Evolutionary conservation across 1,140 invertebrate species (phyloP).

Genomic region (Macrobrachium rosenbergii): DNA sequence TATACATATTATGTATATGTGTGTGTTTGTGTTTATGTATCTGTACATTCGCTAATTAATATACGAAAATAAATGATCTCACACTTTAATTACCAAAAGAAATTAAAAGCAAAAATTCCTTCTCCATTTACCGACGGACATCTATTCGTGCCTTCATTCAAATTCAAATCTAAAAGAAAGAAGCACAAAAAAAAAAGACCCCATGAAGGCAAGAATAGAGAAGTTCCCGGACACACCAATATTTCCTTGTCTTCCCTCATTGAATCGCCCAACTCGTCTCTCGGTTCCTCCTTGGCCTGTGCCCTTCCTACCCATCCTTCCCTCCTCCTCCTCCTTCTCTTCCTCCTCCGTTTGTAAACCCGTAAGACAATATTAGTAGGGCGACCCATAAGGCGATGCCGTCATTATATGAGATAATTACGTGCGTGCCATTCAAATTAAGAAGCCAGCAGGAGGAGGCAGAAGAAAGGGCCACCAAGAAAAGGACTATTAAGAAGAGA

Average conservation of each 20-base stretch:
- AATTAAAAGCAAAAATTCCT: no score
- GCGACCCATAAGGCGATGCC: conserved; percentile 26
- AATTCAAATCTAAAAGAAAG: no score
- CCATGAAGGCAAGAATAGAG: no score
- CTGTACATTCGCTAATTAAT: no score
- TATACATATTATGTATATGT: no score
- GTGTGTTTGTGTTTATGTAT: no score
- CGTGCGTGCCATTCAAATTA: conserved; percentile 54
- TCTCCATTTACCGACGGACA: no score
- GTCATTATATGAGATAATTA: conserved; percentile 55
- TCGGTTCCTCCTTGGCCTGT: not conserved
- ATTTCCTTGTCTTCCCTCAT: not conserved
- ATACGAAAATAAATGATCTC: no score
- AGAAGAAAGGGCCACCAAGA: conserved; percentile 12
- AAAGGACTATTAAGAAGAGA: conserved; percentile 3
- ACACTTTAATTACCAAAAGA: no score
- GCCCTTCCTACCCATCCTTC: not conserved
- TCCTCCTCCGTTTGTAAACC: conserved; percentile 9
- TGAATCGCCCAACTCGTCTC: not conserved
- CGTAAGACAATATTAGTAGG: conserved; percentile 54
- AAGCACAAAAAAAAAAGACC: no score
- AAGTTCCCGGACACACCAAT: not conserved
- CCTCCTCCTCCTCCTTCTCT: not conserved
- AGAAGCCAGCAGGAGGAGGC: conserved; percentile 7
- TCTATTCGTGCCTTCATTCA: no score